Evolutionary conservation across 2,797 vertebrate genomes (phyloP).

Genomic region (Esox lucius): DNA sequence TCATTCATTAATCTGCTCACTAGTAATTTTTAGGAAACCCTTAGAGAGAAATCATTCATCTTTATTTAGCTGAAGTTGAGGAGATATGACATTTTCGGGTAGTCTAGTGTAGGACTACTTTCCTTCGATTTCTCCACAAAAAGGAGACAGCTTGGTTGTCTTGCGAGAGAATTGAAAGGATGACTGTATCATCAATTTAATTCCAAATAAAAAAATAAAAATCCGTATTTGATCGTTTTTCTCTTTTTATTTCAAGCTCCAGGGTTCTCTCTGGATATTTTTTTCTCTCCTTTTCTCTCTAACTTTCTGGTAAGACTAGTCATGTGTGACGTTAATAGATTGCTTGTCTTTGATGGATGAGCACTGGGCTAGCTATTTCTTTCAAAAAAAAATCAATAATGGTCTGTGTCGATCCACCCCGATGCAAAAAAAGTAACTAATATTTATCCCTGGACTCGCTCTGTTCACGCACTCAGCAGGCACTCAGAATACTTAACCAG

Average conservation of each 20-base stretch:
- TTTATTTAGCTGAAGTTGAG: slow-evolving; percentile 23
- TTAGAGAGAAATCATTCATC: slow-evolving; percentile 9
- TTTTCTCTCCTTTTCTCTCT: slow-evolving; percentile 16
- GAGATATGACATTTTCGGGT: slow-evolving; percentile 13
- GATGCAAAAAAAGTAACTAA: not conserved
- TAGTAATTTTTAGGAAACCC: not conserved
- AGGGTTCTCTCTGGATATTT: not conserved
- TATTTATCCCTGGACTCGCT: not conserved
- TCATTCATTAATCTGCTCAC: slow-evolving; percentile 39
- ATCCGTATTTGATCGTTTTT: slow-evolving; percentile 5
- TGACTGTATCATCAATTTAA: slow-evolving; percentile 42
- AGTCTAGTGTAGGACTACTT: slow-evolving; percentile 13
- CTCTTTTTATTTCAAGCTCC: slow-evolving; percentile 34
- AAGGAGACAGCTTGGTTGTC: slow-evolving; percentile 49
- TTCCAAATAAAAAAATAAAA: slow-evolving; percentile 42
- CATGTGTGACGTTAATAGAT: slow-evolving; percentile 43
- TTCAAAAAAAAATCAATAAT: slow-evolving; percentile 61
- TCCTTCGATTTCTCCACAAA: slow-evolving; percentile 51
- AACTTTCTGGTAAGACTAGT: slow-evolving; percentile 21
- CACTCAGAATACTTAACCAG: not conserved
- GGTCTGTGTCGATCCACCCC: slow-evolving; percentile 36
- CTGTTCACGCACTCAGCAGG: not conserved
- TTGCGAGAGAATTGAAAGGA: slow-evolving; percentile 51
- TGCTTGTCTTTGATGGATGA: slow-evolving; percentile 35
- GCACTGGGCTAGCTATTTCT: slow-evolving; percentile 31